Evolutionary conservation across 2,113 vertebrate genomes (phyloP).

Genomic region (Limnothrissa miodon): DNA sequence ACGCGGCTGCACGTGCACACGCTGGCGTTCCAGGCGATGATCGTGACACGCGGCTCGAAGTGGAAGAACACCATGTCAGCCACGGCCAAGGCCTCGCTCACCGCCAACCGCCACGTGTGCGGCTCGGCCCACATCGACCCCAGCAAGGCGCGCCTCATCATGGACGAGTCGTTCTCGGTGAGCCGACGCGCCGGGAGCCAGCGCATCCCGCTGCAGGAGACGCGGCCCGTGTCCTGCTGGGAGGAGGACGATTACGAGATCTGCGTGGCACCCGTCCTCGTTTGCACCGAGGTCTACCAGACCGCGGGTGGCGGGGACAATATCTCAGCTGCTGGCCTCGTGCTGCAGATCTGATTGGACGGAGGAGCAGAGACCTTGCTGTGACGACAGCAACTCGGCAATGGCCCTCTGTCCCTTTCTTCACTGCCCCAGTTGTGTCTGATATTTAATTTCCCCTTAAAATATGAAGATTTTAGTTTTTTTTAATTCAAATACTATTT

Average conservation of each 20-base stretch:
- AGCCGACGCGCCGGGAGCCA: constrained; percentile 75
- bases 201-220: constrained; percentile 73
- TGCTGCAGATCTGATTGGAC: constrained; percentile 73
- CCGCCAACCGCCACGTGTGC: constrained; percentile 81
- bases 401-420: background rate
- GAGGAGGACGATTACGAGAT: constrained; percentile 75
- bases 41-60: constrained; percentile 70
- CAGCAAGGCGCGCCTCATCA: constrained; percentile 77
- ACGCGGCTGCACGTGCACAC: constrained; percentile 81
- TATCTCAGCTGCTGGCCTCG: constrained; percentile 79
- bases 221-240: constrained; percentile 79
- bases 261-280: constrained; percentile 80
- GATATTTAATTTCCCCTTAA: constrained; percentile 6
- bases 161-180: constrained; percentile 81
- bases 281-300: constrained; percentile 82
- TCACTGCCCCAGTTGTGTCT: background rate
- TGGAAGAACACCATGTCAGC: constrained; percentile 86
- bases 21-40: constrained; percentile 80
- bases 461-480: constrained; percentile 15
- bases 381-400: background rate
- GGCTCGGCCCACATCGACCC: constrained; percentile 77
- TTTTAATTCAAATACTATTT: too few species aligned
- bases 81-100: constrained; percentile 79
- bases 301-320: constrained; percentile 83
- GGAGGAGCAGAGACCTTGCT: background rate